Evolutionary conservation across 2,113 vertebrate genomes (phyloP).

Genomic region (Castor canadensis): DNA sequence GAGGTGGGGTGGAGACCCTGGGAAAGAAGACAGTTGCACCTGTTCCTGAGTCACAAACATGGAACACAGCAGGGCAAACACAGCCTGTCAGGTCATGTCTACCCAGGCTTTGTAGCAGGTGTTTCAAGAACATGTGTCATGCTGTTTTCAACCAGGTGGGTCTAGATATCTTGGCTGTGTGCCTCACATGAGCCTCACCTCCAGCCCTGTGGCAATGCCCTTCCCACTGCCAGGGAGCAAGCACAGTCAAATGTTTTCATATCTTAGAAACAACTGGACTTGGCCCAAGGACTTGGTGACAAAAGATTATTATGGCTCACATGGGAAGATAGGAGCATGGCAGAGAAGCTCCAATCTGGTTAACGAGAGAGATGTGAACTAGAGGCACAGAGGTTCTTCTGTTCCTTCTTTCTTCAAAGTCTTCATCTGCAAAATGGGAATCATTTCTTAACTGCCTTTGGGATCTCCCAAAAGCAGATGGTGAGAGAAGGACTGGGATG

Average conservation of each 20-base stretch:
- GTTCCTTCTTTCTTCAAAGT: not conserved
- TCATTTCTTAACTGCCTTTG: not conserved
- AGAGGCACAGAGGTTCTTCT: not conserved
- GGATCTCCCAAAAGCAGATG: not conserved
- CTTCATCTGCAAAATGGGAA: not conserved
- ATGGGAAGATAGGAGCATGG: not conserved
- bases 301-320: not conserved
- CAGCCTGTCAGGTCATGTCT: slow-evolving; percentile 59
- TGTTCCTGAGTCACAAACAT: slow-evolving; percentile 50
- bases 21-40: slow-evolving; percentile 24
- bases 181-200: not conserved
- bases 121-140: slow-evolving; percentile 59
- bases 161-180: slow-evolving; percentile 23
- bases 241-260: not conserved
- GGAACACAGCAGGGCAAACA: slow-evolving; percentile 47
- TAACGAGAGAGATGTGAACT: not conserved
- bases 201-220: not conserved
- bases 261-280: not conserved
- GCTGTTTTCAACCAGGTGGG: slow-evolving; percentile 57
- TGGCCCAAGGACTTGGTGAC: not conserved
- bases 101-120: not conserved
- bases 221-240: slow-evolving; percentile 1
- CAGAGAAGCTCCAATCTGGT: not conserved
- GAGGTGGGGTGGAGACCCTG: slow-evolving; percentile 5
- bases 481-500: not conserved